Evolutionary conservation across 1,140 invertebrate genomes (phyloP).

Genomic region (Pseudomyrmex pallidus): DNA sequence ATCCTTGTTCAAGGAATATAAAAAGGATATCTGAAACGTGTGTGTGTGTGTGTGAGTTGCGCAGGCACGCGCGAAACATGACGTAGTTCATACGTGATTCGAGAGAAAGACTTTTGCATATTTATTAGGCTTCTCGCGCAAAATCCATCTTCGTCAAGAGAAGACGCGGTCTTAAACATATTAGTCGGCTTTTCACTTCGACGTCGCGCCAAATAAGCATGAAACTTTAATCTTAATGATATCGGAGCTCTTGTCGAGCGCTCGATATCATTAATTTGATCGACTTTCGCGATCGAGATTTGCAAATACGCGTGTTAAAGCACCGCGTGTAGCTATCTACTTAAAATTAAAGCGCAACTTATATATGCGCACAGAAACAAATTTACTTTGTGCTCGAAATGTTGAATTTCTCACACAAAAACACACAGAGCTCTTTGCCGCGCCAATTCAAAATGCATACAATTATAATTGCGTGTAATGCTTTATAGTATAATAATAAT

Average conservation of each 20-base stretch:
- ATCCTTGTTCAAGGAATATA: conserved; percentile 57
- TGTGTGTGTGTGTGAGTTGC: no score
- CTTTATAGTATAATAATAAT: not conserved
- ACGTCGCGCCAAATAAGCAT: conserved; percentile 64
- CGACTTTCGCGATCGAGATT: conserved; percentile 58
- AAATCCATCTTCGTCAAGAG: conserved; percentile 57
- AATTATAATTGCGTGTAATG: conserved; percentile 15
- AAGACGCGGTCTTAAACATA: conserved; percentile 60
- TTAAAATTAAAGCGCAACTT: conserved; percentile 22
- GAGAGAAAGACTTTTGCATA: conserved; percentile 74
- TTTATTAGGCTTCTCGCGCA: conserved; percentile 68
- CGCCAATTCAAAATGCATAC: conserved; percentile 15
- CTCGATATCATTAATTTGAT: not conserved
- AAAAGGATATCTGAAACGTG: conserved; percentile 74
- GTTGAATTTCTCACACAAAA: not conserved
- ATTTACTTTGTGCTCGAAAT: conserved; percentile 45
- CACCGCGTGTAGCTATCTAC: not conserved
- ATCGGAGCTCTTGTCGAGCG: not conserved
- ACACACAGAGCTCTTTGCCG: conserved; percentile 3
- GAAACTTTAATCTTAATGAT: conserved; percentile 60
- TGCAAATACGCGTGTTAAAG: conserved; percentile 62
- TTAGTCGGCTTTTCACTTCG: conserved; percentile 24
- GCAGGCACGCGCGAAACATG: conserved; percentile 73
- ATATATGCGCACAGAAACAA: conserved; percentile 24
- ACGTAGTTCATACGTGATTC: conserved; percentile 56